Conservation (phyloP, 1,140 invertebrate genomes). For the Nephotettix cincticeps region DNA sequence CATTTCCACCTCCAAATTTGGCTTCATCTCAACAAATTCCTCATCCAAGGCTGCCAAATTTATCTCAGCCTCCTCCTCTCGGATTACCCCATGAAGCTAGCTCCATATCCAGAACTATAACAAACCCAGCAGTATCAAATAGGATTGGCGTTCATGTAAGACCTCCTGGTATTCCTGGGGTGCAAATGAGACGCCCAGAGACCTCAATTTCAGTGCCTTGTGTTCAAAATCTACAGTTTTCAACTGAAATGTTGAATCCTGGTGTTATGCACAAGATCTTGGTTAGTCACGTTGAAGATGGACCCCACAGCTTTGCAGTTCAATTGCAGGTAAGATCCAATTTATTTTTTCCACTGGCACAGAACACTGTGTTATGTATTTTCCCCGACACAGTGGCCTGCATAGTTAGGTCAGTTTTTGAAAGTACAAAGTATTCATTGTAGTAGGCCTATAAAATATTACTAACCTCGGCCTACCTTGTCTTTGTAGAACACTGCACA, state of each 20-base stretch:
- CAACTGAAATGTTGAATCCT: constrained; percentile 53
- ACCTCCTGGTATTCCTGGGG: not conserved
- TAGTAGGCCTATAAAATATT: not conserved
- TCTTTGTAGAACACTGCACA: not conserved
- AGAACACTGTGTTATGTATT: not conserved
- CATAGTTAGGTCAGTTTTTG: not conserved
- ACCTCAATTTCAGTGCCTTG: constrained; percentile 39
- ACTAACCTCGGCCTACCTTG: not conserved
- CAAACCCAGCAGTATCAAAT: not conserved
- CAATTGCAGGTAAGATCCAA: constrained; percentile 55
- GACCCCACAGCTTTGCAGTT: constrained; percentile 69
- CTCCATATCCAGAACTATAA: not conserved
- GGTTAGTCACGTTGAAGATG: constrained; percentile 73
- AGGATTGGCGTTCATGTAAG: not conserved
- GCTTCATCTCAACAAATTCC: not conserved
- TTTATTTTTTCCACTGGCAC: not conserved
- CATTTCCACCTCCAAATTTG: constrained; percentile 23
- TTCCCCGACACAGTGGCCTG: not conserved
- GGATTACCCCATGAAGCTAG: not conserved
- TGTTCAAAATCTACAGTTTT: constrained; percentile 58
- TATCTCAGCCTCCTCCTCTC: not conserved
- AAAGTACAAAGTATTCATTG: not conserved
- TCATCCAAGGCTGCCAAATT: not conserved
- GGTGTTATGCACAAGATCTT: constrained; percentile 62
- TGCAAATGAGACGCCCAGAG: constrained; percentile 31